Evolutionary conservation across 2,888 invertebrate genomes (phyloP), one percentile per base, ranked within the genome.

Genomic region (Eilema caniola): DNA sequence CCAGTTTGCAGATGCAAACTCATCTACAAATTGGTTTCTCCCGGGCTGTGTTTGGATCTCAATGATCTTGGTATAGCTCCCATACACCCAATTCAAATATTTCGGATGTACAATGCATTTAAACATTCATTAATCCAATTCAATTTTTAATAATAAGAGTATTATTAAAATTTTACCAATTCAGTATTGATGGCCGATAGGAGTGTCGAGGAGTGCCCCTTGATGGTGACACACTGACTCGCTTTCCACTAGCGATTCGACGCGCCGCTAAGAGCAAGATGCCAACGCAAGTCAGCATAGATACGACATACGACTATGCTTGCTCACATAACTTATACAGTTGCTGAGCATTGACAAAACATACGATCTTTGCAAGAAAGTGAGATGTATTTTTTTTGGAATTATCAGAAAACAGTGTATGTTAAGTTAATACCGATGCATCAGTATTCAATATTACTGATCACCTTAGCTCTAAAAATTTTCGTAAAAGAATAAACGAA

Each of bases 161-260:
- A 81, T 81, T 85, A 83, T 82, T 83, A 76, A 84, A 86, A 82
- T 82, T 78, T 80, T 83, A 85, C 88, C 89, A 87, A 88, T 84
- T 85, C 87, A 87, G 80, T 83, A 83, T 81, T 80, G 79, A 83
- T 31, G 24, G 86, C 86, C 69, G 74, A 83, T 70, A 78, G 72
- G 64, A 77, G 63, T 62, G 67, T 64, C 20, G 78, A 83, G 81
- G 83, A 81, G 79, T 78, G 81, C 77, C 80, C 63, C 72, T 72
- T 71, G 81, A 69, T 79, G 76, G 85, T 94, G 95, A 95, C 95
- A 95, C 88, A 95, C 95, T 95, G 95, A 94, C 95, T 95, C 92
- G 93, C 95, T 95, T 95, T 95, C 95, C 92, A 91, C 83, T 84
- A 74, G 80, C 80, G 59, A 60, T 47, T 77, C 84, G 76, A 72